phyloP scores from a whole-genome alignment of 2,797 vertebrate genomes.

The Capromys pilorides region DNA sequence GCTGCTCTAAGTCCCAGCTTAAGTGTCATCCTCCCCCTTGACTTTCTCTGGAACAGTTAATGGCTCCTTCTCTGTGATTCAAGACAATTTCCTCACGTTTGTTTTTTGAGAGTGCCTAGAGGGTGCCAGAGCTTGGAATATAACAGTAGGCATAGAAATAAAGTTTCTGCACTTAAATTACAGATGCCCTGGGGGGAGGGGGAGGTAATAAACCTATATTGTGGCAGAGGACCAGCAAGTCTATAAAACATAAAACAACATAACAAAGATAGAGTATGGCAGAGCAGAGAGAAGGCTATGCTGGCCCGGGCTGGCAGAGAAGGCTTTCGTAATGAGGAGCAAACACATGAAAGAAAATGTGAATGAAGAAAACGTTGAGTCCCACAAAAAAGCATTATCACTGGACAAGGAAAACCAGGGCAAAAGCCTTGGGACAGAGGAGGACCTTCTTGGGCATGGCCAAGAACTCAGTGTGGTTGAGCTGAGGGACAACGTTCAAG shows the following conservation, averaged over 20 bases:
- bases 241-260: neutral
- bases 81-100: neutral
- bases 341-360: neutral
- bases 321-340: neutral
- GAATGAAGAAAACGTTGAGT: neutral
- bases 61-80: neutral
- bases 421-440: neutral
- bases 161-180: neutral
- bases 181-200: no score
- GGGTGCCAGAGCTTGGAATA: neutral
- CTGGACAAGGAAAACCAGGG: neutral
- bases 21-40: neutral
- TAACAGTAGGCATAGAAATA: neutral
- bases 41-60: neutral
- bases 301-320: neutral
- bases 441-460: neutral
- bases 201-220: neutral
- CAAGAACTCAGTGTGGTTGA: neutral
- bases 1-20: neutral
- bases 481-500: neutral
- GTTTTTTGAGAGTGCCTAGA: neutral
- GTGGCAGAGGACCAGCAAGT: neutral
- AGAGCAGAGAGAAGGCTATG: neutral
- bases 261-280: neutral
- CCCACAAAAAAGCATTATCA: neutral